These are phyloP conservation scores for Phyllostomus discolor DNA, from an alignment of 2,113 vertebrate species.

Conservation along the genomic window DNA sequence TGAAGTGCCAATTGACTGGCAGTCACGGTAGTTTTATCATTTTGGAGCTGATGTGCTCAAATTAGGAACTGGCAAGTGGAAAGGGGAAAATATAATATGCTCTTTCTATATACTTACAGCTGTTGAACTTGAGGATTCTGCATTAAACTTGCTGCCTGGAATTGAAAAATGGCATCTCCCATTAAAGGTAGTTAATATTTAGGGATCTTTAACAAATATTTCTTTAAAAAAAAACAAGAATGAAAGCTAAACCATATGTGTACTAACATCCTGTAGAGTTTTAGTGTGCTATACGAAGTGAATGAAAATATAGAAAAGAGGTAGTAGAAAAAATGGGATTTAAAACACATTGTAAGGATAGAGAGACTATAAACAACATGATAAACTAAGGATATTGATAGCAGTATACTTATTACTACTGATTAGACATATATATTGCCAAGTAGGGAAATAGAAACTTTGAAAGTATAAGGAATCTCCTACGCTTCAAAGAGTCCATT, in stretches of 20 bases:
- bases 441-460: slow-evolving; percentile 16
- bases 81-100: background rate
- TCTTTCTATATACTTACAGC: slow-evolving; percentile 86
- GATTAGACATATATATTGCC: background rate
- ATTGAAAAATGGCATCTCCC: slow-evolving; percentile 64
- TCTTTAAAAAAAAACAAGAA: background rate
- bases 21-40: background rate
- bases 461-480: background rate
- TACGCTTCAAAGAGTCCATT: background rate
- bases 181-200: slow-evolving; percentile 56
- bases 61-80: background rate
- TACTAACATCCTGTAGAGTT: background rate
- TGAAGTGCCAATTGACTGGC: background rate
- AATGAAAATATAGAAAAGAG: background rate
- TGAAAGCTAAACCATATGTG: background rate
- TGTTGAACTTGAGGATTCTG: slow-evolving; percentile 98
- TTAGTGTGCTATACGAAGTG: slow-evolving; percentile 3
- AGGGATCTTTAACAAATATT: background rate
- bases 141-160: slow-evolving; percentile 97
- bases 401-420: background rate
- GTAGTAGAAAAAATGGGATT: background rate
- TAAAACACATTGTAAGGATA: background rate
- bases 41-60: background rate
- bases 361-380: background rate
- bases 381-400: background rate